A percentile compares a stretch with the other conserved stretches of the same genome.
Conservation (phyloP, 1,140 invertebrate species). For the Berghia stephanieae region DNA sequence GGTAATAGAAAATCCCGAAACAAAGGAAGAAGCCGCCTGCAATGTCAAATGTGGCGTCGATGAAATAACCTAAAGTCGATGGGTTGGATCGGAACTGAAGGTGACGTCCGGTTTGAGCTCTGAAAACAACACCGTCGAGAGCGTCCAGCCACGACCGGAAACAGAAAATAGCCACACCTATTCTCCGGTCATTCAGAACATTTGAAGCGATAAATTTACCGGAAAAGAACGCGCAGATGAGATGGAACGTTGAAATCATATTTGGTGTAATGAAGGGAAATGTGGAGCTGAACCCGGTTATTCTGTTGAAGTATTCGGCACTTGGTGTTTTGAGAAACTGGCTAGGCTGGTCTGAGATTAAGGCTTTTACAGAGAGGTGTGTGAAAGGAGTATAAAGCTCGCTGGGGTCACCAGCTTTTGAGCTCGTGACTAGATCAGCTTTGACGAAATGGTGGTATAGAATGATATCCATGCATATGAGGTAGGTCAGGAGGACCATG, state of each 20-base stretch:
- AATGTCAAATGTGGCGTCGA: slow-evolving; percentile 56
- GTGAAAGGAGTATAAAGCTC: slow-evolving; percentile 50
- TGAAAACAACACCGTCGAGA: slow-evolving; percentile 60
- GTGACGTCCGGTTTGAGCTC: slow-evolving; percentile 34
- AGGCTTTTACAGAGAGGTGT: slow-evolving; percentile 55
- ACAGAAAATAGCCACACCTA: slow-evolving; percentile 57
- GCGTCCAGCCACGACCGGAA: slow-evolving; percentile 58
- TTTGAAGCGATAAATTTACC: slow-evolving; percentile 56
- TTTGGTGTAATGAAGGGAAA: slow-evolving; percentile 62
- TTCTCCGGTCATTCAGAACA: slow-evolving; percentile 45
- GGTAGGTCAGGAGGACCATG: slow-evolving; percentile 45
- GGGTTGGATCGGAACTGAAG: slow-evolving; percentile 34
- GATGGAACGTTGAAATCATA: slow-evolving; percentile 56
- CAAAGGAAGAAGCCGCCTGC: slow-evolving; percentile 50
- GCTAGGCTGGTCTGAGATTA: slow-evolving; percentile 59
- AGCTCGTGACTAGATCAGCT: slow-evolving; percentile 43
- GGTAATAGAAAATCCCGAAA: slow-evolving; percentile 48
- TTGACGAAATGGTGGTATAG: slow-evolving; percentile 41
- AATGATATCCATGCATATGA: slow-evolving; percentile 57
- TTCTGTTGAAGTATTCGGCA: slow-evolving; percentile 54
- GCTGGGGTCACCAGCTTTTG: slow-evolving; percentile 33
- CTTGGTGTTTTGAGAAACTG: slow-evolving; percentile 57
- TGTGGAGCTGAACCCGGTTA: slow-evolving; percentile 54
- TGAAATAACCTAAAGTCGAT: slow-evolving; percentile 51
- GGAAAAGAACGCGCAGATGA: slow-evolving; percentile 51